Evolutionary conservation across 2,113 vertebrate genomes (phyloP).

Genomic region (Axis porcinus): DNA sequence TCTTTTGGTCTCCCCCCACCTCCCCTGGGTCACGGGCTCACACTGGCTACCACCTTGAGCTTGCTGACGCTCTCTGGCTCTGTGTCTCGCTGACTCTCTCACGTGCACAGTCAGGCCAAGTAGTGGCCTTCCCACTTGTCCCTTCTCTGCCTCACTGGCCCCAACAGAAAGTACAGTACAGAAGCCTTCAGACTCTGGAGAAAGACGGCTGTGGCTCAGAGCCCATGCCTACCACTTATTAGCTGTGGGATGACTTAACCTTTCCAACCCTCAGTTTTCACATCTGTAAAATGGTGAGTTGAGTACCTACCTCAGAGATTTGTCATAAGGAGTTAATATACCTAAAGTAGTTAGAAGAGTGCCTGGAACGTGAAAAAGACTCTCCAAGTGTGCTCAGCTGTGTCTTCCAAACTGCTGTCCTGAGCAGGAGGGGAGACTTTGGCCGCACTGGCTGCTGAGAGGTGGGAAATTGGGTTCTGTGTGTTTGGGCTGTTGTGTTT

Average conservation of each 20-base stretch:
- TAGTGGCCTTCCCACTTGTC: not conserved
- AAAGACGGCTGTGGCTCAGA: not conserved
- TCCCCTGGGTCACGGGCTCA: not conserved
- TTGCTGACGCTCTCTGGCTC: not conserved
- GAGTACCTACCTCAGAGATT: not conserved
- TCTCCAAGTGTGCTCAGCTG: not conserved
- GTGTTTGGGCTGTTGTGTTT: not conserved
- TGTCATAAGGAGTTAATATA: not conserved
- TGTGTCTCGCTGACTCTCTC: not conserved
- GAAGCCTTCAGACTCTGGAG: not conserved
- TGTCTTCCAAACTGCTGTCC: not conserved
- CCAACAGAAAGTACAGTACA: not conserved
- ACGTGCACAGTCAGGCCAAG: not conserved
- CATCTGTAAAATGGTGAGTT: not conserved
- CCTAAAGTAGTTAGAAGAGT: not conserved
- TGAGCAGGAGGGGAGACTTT: not conserved
- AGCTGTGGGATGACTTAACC: not conserved
- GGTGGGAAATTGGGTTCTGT: not conserved
- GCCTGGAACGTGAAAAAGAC: not conserved
- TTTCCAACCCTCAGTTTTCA: not conserved
- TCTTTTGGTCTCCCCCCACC: not conserved
- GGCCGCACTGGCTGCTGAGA: too few relatives aligned
- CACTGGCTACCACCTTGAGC: not conserved
- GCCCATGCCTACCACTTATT: not conserved
- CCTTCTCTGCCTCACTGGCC: not conserved